Percentiles rank a stretch among this genome's conserved stretches.
Evolutionary conservation across 1,140 invertebrate species (phyloP).

Genomic region (Eumeta japonica): DNA sequence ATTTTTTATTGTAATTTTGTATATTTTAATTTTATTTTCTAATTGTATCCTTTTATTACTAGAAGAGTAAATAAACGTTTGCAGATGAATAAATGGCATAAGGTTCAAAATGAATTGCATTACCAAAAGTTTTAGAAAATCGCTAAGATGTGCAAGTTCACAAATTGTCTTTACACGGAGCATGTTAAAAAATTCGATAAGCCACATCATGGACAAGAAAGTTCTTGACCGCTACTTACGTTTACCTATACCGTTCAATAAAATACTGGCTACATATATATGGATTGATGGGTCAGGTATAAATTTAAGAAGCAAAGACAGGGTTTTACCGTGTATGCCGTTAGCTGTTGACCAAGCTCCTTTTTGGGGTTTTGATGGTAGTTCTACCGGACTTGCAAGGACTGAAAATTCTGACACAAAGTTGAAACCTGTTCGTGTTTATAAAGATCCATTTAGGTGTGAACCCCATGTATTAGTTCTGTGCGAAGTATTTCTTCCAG

Average conservation of each 20-base stretch:
- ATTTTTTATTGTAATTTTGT: no score
- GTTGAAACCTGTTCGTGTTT: conserved; percentile 83
- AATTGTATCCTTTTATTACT: no score
- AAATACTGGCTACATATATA: conserved; percentile 76
- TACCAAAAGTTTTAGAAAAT: no score
- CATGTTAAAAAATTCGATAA: conserved; percentile 34
- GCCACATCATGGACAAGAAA: conserved; percentile 43
- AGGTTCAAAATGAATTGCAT: no score
- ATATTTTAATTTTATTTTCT: no score
- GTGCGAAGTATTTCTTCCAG: conserved; percentile 62
- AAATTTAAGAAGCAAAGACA: conserved; percentile 77
- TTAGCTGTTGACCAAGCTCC: conserved; percentile 74
- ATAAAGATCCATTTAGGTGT: conserved; percentile 87
- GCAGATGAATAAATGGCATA: no score
- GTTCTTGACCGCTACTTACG: conserved; percentile 63
- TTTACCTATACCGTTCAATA: conserved; percentile 68
- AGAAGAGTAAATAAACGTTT: no score
- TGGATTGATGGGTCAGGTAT: conserved; percentile 93
- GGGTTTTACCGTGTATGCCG: conserved; percentile 71
- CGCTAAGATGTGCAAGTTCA: no score
- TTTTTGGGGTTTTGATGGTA: conserved; percentile 95
- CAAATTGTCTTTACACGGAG: no score
- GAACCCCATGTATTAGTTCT: conserved; percentile 89
- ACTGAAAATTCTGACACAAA: conserved; percentile 84
- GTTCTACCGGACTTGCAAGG: conserved; percentile 77